Conservation (phyloP, 37 sponge, comb jelly and placozoan species). For the Bolinopsis microptera region DNA sequence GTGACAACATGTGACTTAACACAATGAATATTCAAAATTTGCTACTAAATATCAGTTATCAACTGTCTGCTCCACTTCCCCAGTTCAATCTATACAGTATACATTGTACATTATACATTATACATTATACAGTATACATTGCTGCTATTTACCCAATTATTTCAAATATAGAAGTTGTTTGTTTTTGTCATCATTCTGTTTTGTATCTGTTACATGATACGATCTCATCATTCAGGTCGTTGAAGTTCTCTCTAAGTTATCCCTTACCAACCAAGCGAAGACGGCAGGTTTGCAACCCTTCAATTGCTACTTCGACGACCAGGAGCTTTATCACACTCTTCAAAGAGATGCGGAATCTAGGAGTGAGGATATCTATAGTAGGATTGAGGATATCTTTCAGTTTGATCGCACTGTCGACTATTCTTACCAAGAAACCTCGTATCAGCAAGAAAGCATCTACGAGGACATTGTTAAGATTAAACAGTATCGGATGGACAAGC, state of each 20-base stretch:
- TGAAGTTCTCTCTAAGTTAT: conserved; percentile 16
- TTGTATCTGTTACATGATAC: too few relatives aligned
- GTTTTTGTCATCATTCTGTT: too few relatives aligned
- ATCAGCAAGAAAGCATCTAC: conserved; percentile 52
- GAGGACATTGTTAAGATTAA: conserved; percentile 58
- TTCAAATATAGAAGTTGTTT: too few relatives aligned
- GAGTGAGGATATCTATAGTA: conserved; percentile 44
- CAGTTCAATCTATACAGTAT: too few relatives aligned
- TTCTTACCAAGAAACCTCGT: background rate
- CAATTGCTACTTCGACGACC: background rate
- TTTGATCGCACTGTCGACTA: conserved; percentile 31
- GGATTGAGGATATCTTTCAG: conserved; percentile 23
- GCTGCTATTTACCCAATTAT: too few relatives aligned
- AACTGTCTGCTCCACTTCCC: too few relatives aligned
- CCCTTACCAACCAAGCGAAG: conserved; percentile 23
- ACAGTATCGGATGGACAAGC: conserved; percentile 55
- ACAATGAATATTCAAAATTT: too few relatives aligned
- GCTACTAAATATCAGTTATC: too few relatives aligned
- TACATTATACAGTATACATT: too few relatives aligned
- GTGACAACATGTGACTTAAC: too few relatives aligned
- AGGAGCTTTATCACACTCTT: background rate
- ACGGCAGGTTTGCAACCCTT: conserved; percentile 1
- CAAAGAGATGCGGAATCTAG: conserved; percentile 36
- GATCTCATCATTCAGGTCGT: conserved; percentile 65
- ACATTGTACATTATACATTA: too few relatives aligned